These are phyloP conservation scores for Cydia fagiglandana DNA, from an alignment of 1,140 invertebrate genomes.

Conservation along the genomic window DNA sequence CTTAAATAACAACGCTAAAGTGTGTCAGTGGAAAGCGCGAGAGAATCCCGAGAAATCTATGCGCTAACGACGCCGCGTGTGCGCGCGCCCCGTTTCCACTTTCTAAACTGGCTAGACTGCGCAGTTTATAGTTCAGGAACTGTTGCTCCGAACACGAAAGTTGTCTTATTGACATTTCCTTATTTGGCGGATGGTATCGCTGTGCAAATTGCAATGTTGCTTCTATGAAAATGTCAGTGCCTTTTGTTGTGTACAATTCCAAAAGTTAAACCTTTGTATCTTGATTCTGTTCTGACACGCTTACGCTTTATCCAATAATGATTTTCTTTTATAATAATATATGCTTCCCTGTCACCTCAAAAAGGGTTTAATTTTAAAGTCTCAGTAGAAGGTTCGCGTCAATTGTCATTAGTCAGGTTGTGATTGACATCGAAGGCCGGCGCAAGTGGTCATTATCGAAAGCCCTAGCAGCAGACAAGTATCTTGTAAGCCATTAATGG, in stretches of 20 bases:
- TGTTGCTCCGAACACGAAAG: conserved; percentile 49
- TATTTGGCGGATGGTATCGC: conserved; percentile 40
- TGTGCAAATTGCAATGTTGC: background rate
- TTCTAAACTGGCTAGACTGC: conserved; percentile 69
- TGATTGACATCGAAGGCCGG: conserved; percentile 61
- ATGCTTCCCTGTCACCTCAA: background rate
- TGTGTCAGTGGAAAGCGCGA: conserved; percentile 76
- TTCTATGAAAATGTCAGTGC: conserved; percentile 27
- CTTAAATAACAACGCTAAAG: conserved; percentile 50
- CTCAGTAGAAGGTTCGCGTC: conserved; percentile 32
- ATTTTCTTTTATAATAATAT: background rate
- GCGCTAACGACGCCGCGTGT: conserved; percentile 49
- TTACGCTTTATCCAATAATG: background rate
- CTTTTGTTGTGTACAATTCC: conserved; percentile 4
- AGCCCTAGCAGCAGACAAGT: conserved; percentile 46
- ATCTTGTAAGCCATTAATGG: conserved; percentile 58
- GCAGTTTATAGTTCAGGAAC: conserved; percentile 73
- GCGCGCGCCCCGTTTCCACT: conserved; percentile 65
- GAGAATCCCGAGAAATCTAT: conserved; percentile 75
- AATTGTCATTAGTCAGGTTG: conserved; percentile 50
- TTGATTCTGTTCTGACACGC: background rate
- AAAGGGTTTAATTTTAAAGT: conserved; percentile 30
- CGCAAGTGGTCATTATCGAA: conserved; percentile 53
- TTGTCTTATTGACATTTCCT: conserved; percentile 61
- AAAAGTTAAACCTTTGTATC: background rate